A percentile compares a stretch with the other conserved stretches of the same genome.
phyloP scores from a whole-genome alignment of 2,888 invertebrate genomes.

The Leucania comma region DNA sequence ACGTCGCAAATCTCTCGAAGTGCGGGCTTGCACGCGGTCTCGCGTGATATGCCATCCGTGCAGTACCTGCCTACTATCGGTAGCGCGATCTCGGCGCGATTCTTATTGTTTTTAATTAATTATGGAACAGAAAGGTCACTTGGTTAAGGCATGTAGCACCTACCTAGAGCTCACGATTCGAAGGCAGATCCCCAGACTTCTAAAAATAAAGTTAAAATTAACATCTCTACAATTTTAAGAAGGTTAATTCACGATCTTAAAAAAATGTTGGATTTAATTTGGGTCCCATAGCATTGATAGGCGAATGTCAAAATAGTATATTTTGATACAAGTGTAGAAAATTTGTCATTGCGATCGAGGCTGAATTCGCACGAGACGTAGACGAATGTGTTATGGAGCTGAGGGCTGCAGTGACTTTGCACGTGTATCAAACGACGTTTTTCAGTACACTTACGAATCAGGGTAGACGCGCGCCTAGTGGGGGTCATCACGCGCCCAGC shows the following conservation, averaged over 20 bases:
- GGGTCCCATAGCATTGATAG: background rate
- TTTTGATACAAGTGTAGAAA: too few species aligned
- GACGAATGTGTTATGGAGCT: too few species aligned
- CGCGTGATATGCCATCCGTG: constrained; percentile 68
- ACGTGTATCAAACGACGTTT: too few species aligned
- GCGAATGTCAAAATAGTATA: too few species aligned
- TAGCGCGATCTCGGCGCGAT: constrained; percentile 71
- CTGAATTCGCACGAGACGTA: too few species aligned
- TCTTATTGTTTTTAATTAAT: constrained; percentile 79
- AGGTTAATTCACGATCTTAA: background rate
- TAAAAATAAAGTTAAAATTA: constrained; percentile 29
- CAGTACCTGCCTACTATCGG: constrained; percentile 62
- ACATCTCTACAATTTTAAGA: constrained; percentile 1
- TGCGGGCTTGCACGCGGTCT: constrained; percentile 45
- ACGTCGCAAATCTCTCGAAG: constrained; percentile 20
- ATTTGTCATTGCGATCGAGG: too few species aligned
- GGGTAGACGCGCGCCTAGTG: too few species aligned
- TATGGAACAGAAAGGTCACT: constrained; percentile 57
- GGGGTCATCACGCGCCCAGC: too few species aligned
- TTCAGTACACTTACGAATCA: too few species aligned
- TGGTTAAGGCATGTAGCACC: constrained; percentile 21
- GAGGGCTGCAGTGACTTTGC: too few species aligned
- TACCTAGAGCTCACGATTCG: constrained; percentile 16
- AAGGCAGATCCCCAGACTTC: constrained; percentile 26
- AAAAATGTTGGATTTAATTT: background rate